phyloP scores from a whole-genome alignment of 2,888 invertebrate species.

The Cephus pygmeus region DNA sequence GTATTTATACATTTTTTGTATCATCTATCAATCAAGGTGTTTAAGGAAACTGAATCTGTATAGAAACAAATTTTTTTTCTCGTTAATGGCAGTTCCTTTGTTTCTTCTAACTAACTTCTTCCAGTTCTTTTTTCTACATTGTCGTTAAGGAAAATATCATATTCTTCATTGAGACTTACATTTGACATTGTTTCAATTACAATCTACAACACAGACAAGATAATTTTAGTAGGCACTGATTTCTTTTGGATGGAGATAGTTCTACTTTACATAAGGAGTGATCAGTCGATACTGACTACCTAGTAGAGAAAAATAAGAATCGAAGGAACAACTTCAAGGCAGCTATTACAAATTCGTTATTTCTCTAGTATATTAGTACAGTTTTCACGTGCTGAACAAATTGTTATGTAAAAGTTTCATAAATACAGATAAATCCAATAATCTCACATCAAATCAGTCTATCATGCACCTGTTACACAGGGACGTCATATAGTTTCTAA shows the following conservation, averaged over 20 bases:
- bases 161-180: not conserved
- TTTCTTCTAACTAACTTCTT: not conserved
- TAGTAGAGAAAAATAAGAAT: not conserved
- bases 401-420: not conserved
- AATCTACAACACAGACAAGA: constrained; percentile 40
- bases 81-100: not conserved
- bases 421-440: not conserved
- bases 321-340: not conserved
- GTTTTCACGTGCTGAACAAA: not conserved
- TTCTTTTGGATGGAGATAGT: constrained; percentile 11
- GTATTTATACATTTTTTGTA: not conserved
- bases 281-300: not conserved
- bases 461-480: not conserved
- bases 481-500: not conserved
- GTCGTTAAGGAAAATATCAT: not conserved
- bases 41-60: not conserved
- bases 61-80: not conserved
- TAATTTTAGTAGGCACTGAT: constrained; percentile 41
- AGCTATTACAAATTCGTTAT: not conserved
- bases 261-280: not conserved
- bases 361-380: not conserved
- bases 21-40: not conserved
- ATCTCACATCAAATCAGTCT: not conserved
- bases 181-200: constrained; percentile 18
- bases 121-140: not conserved